Percentiles rank a stretch among this genome's conserved stretches.
These are phyloP conservation scores for Xerus rutilus DNA, from an alignment of 2,797 vertebrate genomes.

Conservation along the genomic window DNA sequence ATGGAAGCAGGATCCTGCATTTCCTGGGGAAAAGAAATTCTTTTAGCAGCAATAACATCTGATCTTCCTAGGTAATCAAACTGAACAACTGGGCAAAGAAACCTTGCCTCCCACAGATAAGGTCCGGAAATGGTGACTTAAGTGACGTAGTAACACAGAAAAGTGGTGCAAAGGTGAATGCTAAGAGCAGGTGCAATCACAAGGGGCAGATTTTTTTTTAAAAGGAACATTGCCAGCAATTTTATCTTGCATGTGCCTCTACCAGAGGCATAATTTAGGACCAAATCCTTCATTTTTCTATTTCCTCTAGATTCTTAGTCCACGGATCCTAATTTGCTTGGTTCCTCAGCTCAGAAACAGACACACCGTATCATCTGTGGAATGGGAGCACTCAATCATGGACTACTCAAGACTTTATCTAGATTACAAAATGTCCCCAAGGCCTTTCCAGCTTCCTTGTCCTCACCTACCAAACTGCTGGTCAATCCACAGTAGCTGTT, in stretches of 20 bases:
- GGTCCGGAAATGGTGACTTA: conserved; percentile 7
- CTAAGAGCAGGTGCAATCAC: neutral
- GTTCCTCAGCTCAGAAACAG: neutral
- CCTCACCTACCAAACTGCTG: neutral
- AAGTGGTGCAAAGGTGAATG: conserved; percentile 6
- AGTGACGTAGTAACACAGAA: neutral
- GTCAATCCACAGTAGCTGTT: neutral
- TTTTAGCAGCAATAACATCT: conserved; percentile 76
- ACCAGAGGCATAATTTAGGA: neutral
- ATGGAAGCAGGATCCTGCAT: neutral
- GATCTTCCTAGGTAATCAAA: conserved; percentile 79
- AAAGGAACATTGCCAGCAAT: too few relatives aligned
- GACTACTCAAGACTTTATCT: neutral
- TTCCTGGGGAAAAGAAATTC: conserved; percentile 80
- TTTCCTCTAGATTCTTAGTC: neutral
- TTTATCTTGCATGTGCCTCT: neutral
- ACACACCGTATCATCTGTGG: neutral
- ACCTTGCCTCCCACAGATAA: conserved; percentile 79
- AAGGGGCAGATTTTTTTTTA: neutral
- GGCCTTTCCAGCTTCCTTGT: neutral
- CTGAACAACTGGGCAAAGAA: conserved; percentile 80
- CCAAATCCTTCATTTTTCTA: neutral
- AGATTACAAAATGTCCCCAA: neutral
- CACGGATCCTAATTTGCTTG: neutral
- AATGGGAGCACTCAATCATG: neutral